Evolutionary conservation across 2,113 vertebrate genomes (phyloP), one percentile per base, ranked within the genome.

Genomic region (Proteles cristata): DNA sequence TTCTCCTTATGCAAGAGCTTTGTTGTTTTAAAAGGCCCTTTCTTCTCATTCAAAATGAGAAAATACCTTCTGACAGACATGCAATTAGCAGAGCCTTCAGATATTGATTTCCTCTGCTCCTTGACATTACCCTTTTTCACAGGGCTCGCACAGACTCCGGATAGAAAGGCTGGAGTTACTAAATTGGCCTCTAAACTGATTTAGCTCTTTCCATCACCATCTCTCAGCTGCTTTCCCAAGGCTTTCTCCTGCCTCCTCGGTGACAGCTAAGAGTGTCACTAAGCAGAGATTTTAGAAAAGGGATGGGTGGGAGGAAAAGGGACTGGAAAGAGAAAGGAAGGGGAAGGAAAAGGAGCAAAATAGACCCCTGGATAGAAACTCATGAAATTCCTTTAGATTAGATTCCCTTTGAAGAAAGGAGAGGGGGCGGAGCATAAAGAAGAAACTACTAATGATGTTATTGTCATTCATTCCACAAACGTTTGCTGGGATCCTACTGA

Each of bases 31-130:
- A 96, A 97, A 81, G 94, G 83, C 71, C 65, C 77, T 97, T 97
- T 96, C 87, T 98, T 96, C 88, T 97, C 71, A 68, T 95, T 97
- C 81, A 71, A 77, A 95, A 94, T 86, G 93, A 96, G 84, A 90
- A 96, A 96, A 93, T 88, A 96, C 66, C 93, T 95, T 79, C 95
- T 89, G 95, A 97, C 35, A 92, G 66, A 58, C 76, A 4, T 7
- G 71, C 97, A 97, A 90, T 96, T 95, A 97, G 90, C 81, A 73
- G 84, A 69, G 63, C 50, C 93, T 83, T 73, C 73, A 43, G 95
- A 31, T 96, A 96, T 4, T 4, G 94, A 76, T 96, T 94, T 88
- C 73, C 90, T 73, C 71, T 19, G 33, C 39, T 76, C 35, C 35
- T 48, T n/a, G 45, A 84, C 81, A 35, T 77, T 11, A 45, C 31